Conservation (phyloP, 2,113 vertebrate genomes). For the Scopus umbretta region DNA sequence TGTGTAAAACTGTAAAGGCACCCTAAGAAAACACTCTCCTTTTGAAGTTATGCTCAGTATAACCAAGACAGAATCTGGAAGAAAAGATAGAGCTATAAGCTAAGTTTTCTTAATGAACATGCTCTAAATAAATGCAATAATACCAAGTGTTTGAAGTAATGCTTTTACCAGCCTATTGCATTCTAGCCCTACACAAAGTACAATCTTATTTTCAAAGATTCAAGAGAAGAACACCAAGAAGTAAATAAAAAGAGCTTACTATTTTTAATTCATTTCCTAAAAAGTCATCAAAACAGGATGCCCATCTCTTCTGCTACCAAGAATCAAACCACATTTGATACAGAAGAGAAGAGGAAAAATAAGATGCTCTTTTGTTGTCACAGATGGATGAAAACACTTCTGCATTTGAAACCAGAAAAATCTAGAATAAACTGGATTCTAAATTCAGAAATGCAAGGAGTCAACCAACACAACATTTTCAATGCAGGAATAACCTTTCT, state of each 20-base stretch:
- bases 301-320: neutral
- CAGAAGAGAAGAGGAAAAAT: neutral
- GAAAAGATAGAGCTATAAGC: neutral
- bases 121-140: neutral
- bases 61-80: neutral
- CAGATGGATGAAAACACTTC: neutral
- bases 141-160: neutral
- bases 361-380: neutral
- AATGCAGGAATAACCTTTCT: neutral
- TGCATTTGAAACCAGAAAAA: neutral
- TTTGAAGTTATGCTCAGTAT: neutral
- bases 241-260: neutral
- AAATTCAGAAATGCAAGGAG: neutral
- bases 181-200: neutral
- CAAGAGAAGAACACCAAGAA: neutral
- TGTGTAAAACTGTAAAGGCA: neutral
- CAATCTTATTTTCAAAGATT: neutral
- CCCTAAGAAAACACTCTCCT: neutral
- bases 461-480: neutral
- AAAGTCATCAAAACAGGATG: neutral
- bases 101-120: neutral
- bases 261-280: neutral
- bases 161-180: neutral
- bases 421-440: neutral
- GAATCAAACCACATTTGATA: neutral